phyloP scores from a whole-genome alignment of 2,797 vertebrate genomes.

The Discoglossus pictus region DNA sequence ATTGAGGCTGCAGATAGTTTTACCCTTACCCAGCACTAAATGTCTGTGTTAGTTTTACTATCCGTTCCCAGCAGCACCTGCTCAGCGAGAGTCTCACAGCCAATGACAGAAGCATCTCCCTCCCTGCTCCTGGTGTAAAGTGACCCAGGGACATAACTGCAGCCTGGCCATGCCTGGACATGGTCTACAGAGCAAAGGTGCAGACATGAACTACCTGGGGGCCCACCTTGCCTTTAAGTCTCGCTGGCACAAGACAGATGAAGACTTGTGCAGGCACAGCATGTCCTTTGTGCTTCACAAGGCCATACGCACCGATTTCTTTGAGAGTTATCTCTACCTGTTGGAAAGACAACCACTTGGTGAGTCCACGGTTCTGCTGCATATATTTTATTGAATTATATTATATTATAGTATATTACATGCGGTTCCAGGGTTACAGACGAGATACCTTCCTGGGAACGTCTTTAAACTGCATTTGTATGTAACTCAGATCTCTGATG shows the following conservation, averaged over 20 bases:
- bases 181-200: slow-evolving; percentile 11
- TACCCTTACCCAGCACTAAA: slow-evolving; percentile 66
- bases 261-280: slow-evolving; percentile 87
- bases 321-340: slow-evolving; percentile 92
- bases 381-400: no score
- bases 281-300: slow-evolving; percentile 91
- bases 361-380: slow-evolving; percentile 66
- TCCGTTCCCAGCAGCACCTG: slow-evolving; percentile 68
- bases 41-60: slow-evolving; percentile 64
- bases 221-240: slow-evolving; percentile 86
- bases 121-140: slow-evolving; percentile 69
- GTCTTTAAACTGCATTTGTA: no score
- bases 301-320: slow-evolving; percentile 87
- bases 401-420: no score
- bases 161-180: slow-evolving; percentile 45
- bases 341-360: slow-evolving; percentile 89
- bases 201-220: slow-evolving; percentile 70
- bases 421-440: no score
- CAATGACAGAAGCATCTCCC: slow-evolving; percentile 63
- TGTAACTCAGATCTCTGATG: no score
- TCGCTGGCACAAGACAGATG: slow-evolving; percentile 84
- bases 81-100: slow-evolving; percentile 62
- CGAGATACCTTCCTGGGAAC: no score
- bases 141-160: slow-evolving; percentile 57
- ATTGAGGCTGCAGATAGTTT: slow-evolving; percentile 51